Conservation (phyloP, 2,797 vertebrate genomes). For the Microchirus variegatus region DNA sequence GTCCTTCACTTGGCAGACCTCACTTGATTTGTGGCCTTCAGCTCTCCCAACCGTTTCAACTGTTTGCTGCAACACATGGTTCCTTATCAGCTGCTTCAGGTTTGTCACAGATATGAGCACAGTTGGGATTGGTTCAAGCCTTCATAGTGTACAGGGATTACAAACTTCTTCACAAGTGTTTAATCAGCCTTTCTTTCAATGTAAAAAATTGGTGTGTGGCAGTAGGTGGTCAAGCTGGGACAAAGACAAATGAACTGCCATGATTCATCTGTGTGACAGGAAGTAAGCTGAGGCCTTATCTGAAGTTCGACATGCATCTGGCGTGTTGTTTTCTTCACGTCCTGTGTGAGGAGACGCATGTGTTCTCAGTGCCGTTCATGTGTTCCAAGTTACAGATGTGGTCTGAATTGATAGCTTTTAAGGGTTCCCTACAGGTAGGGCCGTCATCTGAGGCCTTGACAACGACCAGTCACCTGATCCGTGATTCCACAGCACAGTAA, state of each 20-base stretch:
- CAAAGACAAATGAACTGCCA: conserved; percentile 44
- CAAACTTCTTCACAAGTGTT: neutral
- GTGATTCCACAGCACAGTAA: conserved; percentile 67
- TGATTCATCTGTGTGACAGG: conserved; percentile 61
- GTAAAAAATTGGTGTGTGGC: neutral
- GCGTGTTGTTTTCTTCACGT: conserved; percentile 23
- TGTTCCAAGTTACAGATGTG: conserved; percentile 12
- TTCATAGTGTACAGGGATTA: neutral
- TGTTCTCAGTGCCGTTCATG: conserved; percentile 12
- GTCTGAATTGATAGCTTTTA: conserved; percentile 16
- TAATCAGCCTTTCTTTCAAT: neutral
- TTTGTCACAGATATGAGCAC: conserved; percentile 45
- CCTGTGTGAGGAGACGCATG: conserved; percentile 42
- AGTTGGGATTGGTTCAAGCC: conserved; percentile 20
- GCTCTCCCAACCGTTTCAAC: conserved; percentile 33
- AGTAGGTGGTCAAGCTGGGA: conserved; percentile 16
- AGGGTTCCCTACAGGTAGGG: conserved; percentile 18
- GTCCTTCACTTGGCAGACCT: conserved; percentile 18
- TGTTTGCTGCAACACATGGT: conserved; percentile 35
- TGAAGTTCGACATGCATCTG: conserved; percentile 55
- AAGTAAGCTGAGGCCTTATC: conserved; percentile 60
- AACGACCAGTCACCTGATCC: conserved; percentile 67
- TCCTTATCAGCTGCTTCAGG: conserved; percentile 56
- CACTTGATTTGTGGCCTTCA: conserved; percentile 38
- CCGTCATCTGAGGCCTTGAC: conserved; percentile 46